phyloP scores from a whole-genome alignment of 2,113 vertebrate genomes.

The Vulpes vulpes region DNA sequence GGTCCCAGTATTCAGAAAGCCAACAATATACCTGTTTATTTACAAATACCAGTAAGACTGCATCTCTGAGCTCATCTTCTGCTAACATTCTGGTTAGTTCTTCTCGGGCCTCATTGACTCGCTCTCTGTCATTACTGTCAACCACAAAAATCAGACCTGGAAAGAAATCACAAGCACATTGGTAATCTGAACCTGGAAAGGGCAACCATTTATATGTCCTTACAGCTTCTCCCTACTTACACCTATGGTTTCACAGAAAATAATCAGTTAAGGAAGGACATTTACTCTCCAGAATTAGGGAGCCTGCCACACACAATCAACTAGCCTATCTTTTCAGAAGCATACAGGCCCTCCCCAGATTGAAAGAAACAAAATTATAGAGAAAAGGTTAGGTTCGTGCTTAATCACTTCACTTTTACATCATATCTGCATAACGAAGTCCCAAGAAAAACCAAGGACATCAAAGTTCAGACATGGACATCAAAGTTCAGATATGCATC shows the following conservation, averaged over 20 bases:
- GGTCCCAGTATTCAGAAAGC: neutral
- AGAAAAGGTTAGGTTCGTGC: neutral
- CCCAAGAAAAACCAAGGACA: neutral
- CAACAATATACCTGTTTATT: slow-evolving; percentile 90
- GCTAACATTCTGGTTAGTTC: slow-evolving; percentile 91
- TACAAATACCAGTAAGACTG: slow-evolving; percentile 91
- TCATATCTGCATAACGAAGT: neutral
- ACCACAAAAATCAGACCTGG: slow-evolving; percentile 93
- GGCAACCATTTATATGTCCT: neutral
- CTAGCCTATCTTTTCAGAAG: neutral
- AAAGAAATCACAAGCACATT: neutral
- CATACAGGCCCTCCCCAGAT: neutral
- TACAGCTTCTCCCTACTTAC: neutral
- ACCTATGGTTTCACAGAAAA: neutral
- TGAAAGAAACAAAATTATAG: neutral
- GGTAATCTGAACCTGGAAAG: neutral
- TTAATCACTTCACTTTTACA: slow-evolving; percentile 8
- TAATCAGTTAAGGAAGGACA: neutral
- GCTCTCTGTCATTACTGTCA: slow-evolving; percentile 92
- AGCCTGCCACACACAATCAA: neutral
- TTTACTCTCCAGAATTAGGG: neutral
- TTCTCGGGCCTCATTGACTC: slow-evolving; percentile 89
- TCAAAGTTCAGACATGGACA: neutral
- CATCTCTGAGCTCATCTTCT: slow-evolving; percentile 91
- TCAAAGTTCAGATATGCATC: neutral